Base-by-base conservation (phyloP, 1,140 invertebrate genomes). In the Zaprionus inermis region DNA sequence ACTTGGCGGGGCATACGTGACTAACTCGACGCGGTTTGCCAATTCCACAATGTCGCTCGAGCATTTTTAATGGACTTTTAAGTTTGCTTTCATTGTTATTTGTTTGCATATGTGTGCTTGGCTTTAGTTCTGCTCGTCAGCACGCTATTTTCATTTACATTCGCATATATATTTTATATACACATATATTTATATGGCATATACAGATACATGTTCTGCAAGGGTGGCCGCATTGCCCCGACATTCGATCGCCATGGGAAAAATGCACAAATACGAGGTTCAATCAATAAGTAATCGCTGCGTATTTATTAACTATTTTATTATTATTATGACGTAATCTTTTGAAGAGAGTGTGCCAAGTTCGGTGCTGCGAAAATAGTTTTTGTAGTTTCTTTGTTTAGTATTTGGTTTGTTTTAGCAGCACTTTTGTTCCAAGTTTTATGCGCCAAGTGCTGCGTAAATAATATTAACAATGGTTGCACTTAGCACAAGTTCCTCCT, bases 21-120 rank as follows among this genome's bases (percentile, higher is more conserved):
- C 51, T 76, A 72, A 81, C 78, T 80, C 69, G 80, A 73, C 70
- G 76, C 73, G 77, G 76, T 77, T 80, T 79, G 83, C 38, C 79
- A 75, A 83, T 78, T 86, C 79, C 57, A 83, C 75, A 78, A 89
- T 89, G 80, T 80, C 84, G 71, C 73, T 76, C 77, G 72, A 88
- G 84, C 84, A 71, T 71, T 88, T 88, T 88, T 88, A 88, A 88
- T 88, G 84, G 84, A 88, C 84, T 88, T 88, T 88, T 88, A 88
- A 88, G 85, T 88, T 89, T 66, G 69, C 76, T 86, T 86, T 80
- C 78, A 88, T 80, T 88, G 79, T 78, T 83, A 88, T 61, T 68
- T 77, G 69, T 68, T 70, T 55, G 32, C 56, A 72, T 56, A 38
- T 71, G 55, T 32, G 55, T 18, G 54, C 46, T 68, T 58, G 46